Conservation (phyloP, 2,113 vertebrate species). For the Phaethornis superciliosus region DNA sequence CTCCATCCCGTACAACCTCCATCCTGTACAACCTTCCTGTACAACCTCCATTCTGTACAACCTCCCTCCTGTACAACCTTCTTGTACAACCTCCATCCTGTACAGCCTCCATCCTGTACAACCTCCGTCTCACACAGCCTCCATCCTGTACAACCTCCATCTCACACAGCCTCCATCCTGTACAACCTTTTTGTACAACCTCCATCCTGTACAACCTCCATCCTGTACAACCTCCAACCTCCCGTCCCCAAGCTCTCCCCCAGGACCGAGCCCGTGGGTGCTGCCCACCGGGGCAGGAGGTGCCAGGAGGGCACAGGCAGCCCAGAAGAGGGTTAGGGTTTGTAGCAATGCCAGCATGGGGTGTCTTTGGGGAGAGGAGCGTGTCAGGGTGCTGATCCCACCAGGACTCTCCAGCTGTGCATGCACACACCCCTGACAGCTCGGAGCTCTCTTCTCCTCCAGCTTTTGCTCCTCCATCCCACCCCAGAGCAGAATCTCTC, state of each 20-base stretch:
- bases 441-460: not conserved
- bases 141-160: no score
- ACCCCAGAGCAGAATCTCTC: not conserved
- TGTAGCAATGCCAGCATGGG: accelerated
- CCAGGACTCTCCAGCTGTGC: not conserved
- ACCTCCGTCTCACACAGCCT: no score
- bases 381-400: not conserved
- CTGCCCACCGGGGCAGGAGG: not conserved
- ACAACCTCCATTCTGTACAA: no score
- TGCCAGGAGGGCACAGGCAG: not conserved
- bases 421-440: accelerated
- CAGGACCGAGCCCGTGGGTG: accelerated
- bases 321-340: not conserved
- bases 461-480: not conserved
- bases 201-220: no score
- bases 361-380: not conserved
- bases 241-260: not conserved
- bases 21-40: no score
- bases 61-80: no score
- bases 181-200: no score
- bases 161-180: no score
- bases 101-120: no score
- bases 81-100: no score
- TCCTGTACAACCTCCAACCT: not conserved
- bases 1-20: not conserved